Evolutionary conservation across 1,140 invertebrate species (phyloP).

Genomic region (Neodiprion lecontei): DNA sequence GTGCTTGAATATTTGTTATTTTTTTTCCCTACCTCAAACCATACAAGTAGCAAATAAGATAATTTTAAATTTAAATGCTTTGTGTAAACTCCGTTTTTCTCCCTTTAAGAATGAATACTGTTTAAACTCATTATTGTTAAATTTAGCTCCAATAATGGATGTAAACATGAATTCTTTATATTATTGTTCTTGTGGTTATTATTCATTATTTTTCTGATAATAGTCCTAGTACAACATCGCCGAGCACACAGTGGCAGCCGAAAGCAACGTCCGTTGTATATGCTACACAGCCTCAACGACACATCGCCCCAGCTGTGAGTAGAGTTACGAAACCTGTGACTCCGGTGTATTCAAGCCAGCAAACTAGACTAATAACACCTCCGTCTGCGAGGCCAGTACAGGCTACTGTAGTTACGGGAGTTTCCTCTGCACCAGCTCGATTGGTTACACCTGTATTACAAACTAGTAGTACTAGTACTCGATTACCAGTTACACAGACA

Average conservation of each 20-base stretch:
- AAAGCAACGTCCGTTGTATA: constrained; percentile 54
- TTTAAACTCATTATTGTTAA: no score
- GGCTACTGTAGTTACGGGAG: constrained; percentile 53
- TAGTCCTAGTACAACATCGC: constrained; percentile 45
- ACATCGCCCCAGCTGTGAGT: constrained; percentile 46
- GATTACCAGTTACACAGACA: constrained; percentile 46
- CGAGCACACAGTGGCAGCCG: constrained; percentile 53
- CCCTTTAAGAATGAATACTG: no score
- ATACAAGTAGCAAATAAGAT: no score
- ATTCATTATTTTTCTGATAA: not conserved
- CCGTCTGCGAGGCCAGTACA: constrained; percentile 50
- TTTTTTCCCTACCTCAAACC: no score
- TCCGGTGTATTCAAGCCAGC: constrained; percentile 46
- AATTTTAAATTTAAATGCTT: no score
- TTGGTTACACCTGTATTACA: constrained; percentile 55
- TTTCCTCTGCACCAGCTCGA: constrained; percentile 47
- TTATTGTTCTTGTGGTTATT: not conserved
- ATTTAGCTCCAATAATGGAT: no score
- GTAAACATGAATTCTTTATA: no score
- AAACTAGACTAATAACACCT: constrained; percentile 44
- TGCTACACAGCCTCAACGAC: constrained; percentile 48
- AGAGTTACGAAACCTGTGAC: constrained; percentile 38
- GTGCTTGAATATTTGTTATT: no score
- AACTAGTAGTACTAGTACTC: constrained; percentile 46
- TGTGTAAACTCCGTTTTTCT: no score